Conservation (phyloP, 2,888 invertebrate species). For the Lithophane socia region DNA sequence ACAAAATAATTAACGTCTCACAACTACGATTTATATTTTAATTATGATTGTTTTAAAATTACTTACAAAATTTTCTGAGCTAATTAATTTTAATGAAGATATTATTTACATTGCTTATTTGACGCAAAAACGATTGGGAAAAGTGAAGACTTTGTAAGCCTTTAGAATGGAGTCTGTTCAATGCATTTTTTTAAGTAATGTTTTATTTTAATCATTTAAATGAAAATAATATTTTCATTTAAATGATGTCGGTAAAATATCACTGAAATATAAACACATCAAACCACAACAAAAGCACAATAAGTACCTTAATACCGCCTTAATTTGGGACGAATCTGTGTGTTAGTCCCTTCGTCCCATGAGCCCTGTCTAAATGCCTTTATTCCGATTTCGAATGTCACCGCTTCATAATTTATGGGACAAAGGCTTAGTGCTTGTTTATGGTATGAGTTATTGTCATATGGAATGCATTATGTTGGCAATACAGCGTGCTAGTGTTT, state of each 20-base stretch:
- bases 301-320: constrained; percentile 77
- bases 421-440: constrained; percentile 79
- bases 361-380: constrained; percentile 78
- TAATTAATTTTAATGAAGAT: neutral
- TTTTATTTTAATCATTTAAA: neutral
- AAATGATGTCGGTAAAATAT: neutral
- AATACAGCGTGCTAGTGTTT: constrained; percentile 39
- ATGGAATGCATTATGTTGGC: constrained; percentile 63
- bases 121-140: neutral
- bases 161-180: neutral
- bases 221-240: no score
- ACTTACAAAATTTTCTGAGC: neutral
- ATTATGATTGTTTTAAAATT: neutral
- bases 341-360: constrained; percentile 64
- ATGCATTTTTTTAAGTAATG: neutral
- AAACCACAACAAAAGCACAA: constrained; percentile 59
- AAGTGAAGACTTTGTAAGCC: neutral
- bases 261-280: constrained; percentile 16
- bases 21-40: neutral
- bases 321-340: constrained; percentile 78
- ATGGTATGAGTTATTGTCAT: constrained; percentile 78
- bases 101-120: neutral
- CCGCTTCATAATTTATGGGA: constrained; percentile 83
- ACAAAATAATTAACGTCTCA: constrained; percentile 10
- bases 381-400: constrained; percentile 81